Conservation (phyloP, 2,113 vertebrate genomes). For the Vulpes vulpes region DNA sequence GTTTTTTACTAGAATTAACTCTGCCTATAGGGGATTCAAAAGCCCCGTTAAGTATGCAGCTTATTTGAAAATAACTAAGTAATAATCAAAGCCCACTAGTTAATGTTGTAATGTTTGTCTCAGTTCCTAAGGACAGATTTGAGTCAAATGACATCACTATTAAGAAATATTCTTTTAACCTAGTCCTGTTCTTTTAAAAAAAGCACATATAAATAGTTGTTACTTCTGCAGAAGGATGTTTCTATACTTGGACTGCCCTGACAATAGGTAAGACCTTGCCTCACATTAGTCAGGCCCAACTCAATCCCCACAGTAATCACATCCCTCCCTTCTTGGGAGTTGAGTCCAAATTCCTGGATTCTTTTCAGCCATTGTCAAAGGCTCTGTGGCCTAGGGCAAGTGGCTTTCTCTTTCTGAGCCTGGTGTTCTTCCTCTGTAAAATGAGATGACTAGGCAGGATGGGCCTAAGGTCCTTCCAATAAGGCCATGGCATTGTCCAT, state of each 20-base stretch:
- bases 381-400: background rate
- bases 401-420: background rate
- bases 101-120: background rate
- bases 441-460: background rate
- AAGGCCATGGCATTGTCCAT: background rate
- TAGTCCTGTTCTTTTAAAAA: background rate
- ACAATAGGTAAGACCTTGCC: background rate
- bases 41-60: background rate
- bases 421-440: background rate
- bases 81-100: background rate
- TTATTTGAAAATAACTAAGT: background rate
- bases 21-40: background rate
- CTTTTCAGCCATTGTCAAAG: background rate
- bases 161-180: background rate
- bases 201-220: background rate
- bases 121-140: background rate
- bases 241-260: background rate
- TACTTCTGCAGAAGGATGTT: background rate
- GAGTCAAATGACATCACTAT: background rate
- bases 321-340: background rate
- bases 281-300: background rate
- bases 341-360: background rate
- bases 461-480: background rate
- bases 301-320: background rate
- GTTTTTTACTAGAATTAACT: constrained; percentile 18